Conservation (phyloP, 2,888 invertebrate species). For the Bimastos eiseni region DNA sequence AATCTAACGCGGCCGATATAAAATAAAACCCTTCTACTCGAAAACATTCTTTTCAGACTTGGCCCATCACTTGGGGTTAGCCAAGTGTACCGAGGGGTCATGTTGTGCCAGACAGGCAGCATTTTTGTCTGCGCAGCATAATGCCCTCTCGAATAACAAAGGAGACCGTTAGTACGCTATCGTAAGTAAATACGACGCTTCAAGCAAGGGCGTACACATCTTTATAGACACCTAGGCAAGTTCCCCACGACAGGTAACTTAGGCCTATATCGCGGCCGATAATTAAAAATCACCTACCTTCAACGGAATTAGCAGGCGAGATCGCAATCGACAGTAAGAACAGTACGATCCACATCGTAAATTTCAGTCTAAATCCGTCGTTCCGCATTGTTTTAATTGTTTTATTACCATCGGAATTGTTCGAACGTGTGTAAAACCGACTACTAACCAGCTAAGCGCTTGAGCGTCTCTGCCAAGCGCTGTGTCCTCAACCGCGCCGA, state of each 20-base stretch:
- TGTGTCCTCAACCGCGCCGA: not conserved
- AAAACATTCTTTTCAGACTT: not conserved
- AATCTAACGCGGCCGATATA: not conserved
- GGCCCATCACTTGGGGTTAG: not conserved
- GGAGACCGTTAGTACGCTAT: not conserved
- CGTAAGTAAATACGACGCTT: not conserved
- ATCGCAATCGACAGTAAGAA: not conserved
- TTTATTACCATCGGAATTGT: not conserved
- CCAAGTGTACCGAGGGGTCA: not conserved
- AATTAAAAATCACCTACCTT: slow-evolving; percentile 3
- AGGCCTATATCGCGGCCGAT: no score
- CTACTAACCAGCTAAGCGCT: not conserved
- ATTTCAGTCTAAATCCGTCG: not conserved
- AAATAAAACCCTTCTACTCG: not conserved
- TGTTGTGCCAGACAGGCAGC: not conserved
- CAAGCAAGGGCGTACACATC: not conserved
- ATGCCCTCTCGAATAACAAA: not conserved
- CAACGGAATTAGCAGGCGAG: not conserved
- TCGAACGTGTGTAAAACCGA: not conserved
- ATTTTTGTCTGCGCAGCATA: not conserved
- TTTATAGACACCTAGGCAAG: not conserved
- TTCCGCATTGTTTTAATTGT: not conserved
- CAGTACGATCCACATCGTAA: not conserved
- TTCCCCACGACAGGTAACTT: not conserved
- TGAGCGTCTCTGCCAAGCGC: not conserved